A percentile compares a stretch with the other conserved stretches of the same genome.
These are phyloP conservation scores for Yponomeuta sedellus DNA, from an alignment of 2,888 invertebrate species.

Conservation along the genomic window DNA sequence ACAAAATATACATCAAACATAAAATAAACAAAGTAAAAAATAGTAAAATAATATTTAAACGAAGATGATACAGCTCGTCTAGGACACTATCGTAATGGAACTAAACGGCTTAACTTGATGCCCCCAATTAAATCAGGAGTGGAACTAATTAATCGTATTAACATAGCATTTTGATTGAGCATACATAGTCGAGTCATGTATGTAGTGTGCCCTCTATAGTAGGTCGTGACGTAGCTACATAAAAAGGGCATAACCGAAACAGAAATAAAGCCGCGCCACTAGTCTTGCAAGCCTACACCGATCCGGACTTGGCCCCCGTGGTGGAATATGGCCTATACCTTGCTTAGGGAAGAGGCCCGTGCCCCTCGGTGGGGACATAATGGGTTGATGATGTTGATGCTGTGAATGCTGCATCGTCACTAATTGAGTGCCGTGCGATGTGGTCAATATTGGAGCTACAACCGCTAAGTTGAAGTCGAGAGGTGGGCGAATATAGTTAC, in stretches of 20 bases:
- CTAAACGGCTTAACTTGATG: constrained; percentile 10
- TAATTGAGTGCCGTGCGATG: too few species aligned
- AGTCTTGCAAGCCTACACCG: too few species aligned
- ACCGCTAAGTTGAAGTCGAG: too few species aligned
- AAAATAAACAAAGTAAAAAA: constrained; percentile 5
- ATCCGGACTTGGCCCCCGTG: too few species aligned
- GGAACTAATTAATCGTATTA: constrained; percentile 16
- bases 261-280: too few species aligned
- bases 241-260: not conserved
- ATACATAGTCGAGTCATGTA: not conserved
- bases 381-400: too few species aligned
- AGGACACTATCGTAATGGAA: not conserved
- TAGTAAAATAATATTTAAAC: not conserved
- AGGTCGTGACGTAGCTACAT: not conserved
- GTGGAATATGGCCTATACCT: too few species aligned
- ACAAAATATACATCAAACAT: not conserved
- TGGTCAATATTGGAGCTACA: too few species aligned
- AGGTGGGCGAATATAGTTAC: too few species aligned
- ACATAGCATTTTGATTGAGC: constrained; percentile 14
- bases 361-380: too few species aligned
- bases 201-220: not conserved
- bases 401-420: too few species aligned
- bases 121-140: constrained; percentile 16
- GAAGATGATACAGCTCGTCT: constrained; percentile 6
- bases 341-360: too few species aligned